Conservation (phyloP, 2,797 vertebrate genomes). For the Loris lydekkerianus region DNA sequence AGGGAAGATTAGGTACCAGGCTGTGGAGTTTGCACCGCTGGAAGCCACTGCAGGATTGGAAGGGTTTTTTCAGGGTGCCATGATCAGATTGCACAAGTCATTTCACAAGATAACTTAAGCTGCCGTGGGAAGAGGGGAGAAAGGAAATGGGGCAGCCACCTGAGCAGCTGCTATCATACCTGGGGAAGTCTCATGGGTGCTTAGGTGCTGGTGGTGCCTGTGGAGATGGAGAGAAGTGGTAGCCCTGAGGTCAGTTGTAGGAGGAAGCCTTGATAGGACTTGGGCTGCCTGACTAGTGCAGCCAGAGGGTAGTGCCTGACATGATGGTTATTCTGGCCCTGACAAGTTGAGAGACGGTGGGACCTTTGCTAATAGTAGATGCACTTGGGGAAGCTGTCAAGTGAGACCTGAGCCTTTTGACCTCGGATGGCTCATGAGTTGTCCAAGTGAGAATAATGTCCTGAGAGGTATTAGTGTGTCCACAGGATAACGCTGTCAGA, state of each 20-base stretch:
- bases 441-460: not conserved
- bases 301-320: too few species aligned
- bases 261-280: not conserved
- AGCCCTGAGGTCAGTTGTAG: not conserved
- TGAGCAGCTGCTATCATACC: not conserved
- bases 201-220: accelerated
- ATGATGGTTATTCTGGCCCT: not conserved
- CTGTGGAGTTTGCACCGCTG: not conserved
- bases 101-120: not conserved
- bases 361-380: not conserved
- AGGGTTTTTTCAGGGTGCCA: not conserved
- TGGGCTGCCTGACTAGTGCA: not conserved
- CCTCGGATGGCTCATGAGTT: not conserved
- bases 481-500: accelerated
- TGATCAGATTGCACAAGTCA: not conserved
- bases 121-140: not conserved
- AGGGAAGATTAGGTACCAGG: not conserved
- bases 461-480: not conserved
- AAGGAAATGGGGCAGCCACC: not conserved
- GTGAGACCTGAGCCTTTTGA: not conserved
- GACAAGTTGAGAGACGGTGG: not conserved
- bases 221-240: not conserved
- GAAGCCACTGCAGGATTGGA: not conserved
- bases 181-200: not conserved
- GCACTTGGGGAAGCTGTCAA: not conserved